phyloP scores from a whole-genome alignment of 2,797 vertebrate genomes.

The Enteromius paludinosus region DNA sequence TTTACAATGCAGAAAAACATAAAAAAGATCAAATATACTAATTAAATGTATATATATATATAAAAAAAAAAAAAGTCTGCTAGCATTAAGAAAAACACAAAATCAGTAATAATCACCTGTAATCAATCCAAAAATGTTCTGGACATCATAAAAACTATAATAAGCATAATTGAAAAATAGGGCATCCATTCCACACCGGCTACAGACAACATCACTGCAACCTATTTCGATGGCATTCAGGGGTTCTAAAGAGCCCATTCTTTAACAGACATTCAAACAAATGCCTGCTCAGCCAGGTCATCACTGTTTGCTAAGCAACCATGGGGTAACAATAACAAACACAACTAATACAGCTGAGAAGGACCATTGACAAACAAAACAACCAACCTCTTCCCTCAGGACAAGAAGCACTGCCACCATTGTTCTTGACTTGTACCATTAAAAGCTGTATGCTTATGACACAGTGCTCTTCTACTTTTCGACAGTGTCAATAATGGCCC shows the following conservation, averaged over 20 bases:
- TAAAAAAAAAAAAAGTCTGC: neutral
- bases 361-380: constrained; percentile 8
- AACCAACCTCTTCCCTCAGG: neutral
- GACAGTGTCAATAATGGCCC: neutral
- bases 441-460: neutral
- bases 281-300: constrained; percentile 36
- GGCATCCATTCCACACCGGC: constrained; percentile 1
- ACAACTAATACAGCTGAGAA: constrained; percentile 25
- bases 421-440: neutral
- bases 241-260: constrained; percentile 28
- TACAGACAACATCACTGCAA: neutral
- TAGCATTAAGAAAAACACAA: neutral
- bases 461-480: neutral
- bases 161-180: neutral
- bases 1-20: neutral
- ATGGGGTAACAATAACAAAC: constrained; percentile 53
- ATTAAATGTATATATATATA: neutral
- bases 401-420: neutral
- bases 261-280: constrained; percentile 8
- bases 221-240: neutral
- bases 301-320: constrained; percentile 44
- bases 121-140: constrained; percentile 1
- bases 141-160: neutral
- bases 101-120: constrained; percentile 9
- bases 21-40: neutral